Evolutionary conservation across 2,888 invertebrate genomes (phyloP).

Genomic region (Cataglyphis albicans): DNA sequence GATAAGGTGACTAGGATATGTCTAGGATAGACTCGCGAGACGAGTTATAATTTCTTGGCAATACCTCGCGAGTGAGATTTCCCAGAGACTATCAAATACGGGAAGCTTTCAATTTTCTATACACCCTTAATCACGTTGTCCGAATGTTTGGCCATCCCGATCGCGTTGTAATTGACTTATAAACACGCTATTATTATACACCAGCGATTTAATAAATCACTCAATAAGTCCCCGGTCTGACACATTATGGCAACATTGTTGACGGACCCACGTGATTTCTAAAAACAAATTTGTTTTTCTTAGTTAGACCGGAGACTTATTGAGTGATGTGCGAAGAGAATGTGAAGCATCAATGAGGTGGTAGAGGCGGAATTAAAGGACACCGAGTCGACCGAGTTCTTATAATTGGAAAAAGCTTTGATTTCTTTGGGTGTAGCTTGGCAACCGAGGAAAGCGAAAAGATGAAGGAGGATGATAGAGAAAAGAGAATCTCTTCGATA

Average conservation of each 20-base stretch:
- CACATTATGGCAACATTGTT: no score
- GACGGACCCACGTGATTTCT: no score
- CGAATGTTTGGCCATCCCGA: constrained; percentile 1
- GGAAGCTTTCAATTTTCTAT: background rate
- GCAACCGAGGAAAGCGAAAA: constrained; percentile 68
- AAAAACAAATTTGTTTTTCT: no score
- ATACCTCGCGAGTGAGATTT: constrained; percentile 38
- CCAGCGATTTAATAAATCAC: background rate
- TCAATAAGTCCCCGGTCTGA: no score
- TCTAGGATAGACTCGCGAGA: background rate
- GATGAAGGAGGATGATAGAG: constrained; percentile 33
- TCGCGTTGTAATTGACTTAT: background rate
- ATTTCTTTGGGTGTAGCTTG: constrained; percentile 72
- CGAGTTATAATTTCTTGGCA: constrained; percentile 45
- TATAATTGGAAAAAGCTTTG: constrained; percentile 76
- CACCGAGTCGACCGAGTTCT: constrained; percentile 69
- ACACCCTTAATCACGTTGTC: background rate
- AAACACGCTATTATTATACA: background rate
- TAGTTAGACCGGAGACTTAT: no score
- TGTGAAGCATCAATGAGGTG: background rate
- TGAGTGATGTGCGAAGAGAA: background rate
- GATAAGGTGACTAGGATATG: constrained; percentile 15
- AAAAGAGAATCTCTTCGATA: constrained; percentile 56
- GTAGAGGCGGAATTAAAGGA: constrained; percentile 69
- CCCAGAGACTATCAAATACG: background rate